Evolutionary conservation across 2,797 vertebrate genomes (phyloP), one percentile per base, ranked within the genome.

Genomic region (Decapterus maruadsi): DNA sequence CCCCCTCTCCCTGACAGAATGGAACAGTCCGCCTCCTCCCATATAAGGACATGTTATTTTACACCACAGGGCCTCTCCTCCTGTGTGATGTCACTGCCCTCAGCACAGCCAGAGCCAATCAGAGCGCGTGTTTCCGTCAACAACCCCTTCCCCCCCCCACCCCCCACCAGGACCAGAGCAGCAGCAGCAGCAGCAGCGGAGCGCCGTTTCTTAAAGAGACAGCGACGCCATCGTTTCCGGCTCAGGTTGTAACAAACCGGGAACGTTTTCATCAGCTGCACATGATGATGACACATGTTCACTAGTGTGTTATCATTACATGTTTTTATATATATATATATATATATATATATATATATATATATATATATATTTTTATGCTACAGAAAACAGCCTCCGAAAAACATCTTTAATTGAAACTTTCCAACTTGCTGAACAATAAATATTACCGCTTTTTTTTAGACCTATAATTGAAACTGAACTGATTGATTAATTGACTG

Each of bases 41-140:
- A 95, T 95, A 95, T 88, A 96, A 95, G 95, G 95, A 93, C 78
- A 96, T 95, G 95, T 95, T 95, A 96, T 96, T 95, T 95, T 95
- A 95, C 92, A 93, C 94, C 89, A 89, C 77, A 86, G 84, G 90
- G 87, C 92, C 90, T 89, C 90, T 92, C 93, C 92, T 88, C 89
- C 87, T 3, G 3, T 62, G 87, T 95, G 94, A 95, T 87, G 91
- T 94, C 89, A 94, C 83, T 51, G 75, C 80, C 81, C 85, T 85
- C 78, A 70, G 84, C 29, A 53, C 51, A 61, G 51, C 68, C 26
- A 62, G 56, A 65, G 78, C 95, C 94, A 95, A 95, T 91, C 81
- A 59, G 70, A 54, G 64, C 68, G 40, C 1, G 34, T 4, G 80
- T 83, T 85, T 79, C 80, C 71, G 36, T 90, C 91, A 93, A 95